phyloP scores from a whole-genome alignment of 2,113 vertebrate species.

The Scolopax mira region DNA sequence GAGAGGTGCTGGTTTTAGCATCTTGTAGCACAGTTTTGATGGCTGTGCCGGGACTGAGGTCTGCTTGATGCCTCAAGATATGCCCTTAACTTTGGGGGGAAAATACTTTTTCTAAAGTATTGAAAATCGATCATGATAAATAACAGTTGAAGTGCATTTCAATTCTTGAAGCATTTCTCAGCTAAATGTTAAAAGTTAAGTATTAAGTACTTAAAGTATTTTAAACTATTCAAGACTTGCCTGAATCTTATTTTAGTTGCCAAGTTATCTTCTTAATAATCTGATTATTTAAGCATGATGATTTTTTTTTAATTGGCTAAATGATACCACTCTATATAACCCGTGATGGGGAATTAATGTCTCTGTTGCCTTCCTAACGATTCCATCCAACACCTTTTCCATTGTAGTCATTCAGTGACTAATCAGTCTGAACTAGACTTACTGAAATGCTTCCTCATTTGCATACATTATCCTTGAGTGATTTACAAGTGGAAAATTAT shows the following conservation, averaged over 20 bases:
- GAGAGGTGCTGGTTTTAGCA: not conserved
- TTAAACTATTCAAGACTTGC: not conserved
- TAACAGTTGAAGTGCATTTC: not conserved
- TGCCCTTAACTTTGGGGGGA: not conserved
- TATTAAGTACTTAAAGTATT: too few species aligned
- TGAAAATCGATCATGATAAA: not conserved
- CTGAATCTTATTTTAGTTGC: not conserved
- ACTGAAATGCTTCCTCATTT: not conserved
- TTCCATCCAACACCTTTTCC: not conserved
- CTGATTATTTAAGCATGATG: not conserved
- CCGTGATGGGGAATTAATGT: not conserved
- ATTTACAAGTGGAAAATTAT: not conserved
- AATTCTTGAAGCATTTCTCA: not conserved
- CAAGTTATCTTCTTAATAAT: not conserved
- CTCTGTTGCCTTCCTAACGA: not conserved
- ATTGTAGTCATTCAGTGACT: not conserved
- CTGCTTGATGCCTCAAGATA: not conserved
- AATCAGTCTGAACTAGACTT: not conserved
- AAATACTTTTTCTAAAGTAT: not conserved
- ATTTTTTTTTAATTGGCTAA: not conserved
- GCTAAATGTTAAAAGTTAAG: not conserved
- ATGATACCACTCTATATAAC: accelerated
- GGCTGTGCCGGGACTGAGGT: not conserved
- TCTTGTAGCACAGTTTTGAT: not conserved
- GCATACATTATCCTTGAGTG: not conserved